Evolutionary conservation across 1,140 invertebrate species (phyloP).

Genomic region (Metaphire vulgaris): DNA sequence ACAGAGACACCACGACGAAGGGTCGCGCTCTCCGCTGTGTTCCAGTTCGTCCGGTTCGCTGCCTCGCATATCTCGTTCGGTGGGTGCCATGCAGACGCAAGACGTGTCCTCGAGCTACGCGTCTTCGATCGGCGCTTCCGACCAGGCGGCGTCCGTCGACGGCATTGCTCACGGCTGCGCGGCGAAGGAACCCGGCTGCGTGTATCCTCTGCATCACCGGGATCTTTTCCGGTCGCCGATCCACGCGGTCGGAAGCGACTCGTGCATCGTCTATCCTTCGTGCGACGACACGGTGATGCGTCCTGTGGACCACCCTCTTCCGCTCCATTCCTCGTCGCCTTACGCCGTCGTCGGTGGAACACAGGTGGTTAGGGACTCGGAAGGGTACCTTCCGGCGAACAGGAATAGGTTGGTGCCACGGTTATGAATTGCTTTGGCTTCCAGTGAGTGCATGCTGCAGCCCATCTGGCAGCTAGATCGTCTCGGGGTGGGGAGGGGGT

Average conservation of each 20-base stretch:
- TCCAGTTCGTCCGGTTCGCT: neutral
- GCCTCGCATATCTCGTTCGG: neutral
- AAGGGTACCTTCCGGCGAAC: neutral
- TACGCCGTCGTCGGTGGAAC: no score
- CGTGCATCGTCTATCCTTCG: neutral
- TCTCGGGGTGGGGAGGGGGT: no score
- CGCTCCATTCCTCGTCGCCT: neutral
- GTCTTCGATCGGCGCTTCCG: neutral
- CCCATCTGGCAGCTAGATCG: no score
- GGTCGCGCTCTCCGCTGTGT: neutral
- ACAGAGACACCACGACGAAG: conserved; percentile 43
- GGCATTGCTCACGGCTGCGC: neutral
- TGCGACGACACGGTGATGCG: neutral
- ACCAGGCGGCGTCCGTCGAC: neutral
- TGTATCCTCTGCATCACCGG: neutral
- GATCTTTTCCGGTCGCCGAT: neutral
- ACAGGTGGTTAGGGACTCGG: neutral
- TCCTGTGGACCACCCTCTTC: neutral
- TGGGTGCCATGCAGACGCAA: neutral
- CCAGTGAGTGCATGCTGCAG: no score
- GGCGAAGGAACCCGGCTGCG: neutral
- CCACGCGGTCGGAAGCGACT: neutral
- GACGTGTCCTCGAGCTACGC: neutral
- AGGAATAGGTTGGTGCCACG: neutral
- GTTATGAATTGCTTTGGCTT: no score